These are phyloP conservation scores for Micoletzkya japonica DNA, from an alignment of 2,888 invertebrate species.

Conservation along the genomic window DNA sequence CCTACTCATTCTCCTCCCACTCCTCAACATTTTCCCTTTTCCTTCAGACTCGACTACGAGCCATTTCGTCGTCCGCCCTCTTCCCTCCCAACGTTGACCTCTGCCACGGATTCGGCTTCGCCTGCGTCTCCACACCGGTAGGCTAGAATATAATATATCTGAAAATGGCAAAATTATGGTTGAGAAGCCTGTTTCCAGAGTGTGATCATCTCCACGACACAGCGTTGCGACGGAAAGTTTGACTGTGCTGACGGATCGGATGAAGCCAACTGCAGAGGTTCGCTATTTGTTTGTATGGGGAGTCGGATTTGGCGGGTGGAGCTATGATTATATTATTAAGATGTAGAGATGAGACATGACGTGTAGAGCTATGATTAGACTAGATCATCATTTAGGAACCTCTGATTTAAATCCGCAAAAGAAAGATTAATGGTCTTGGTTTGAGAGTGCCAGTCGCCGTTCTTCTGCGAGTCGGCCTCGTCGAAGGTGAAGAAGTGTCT, in stretches of 20 bases:
- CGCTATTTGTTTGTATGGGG: too few relatives aligned
- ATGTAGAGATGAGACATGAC: too few relatives aligned
- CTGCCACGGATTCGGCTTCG: conserved; percentile 55
- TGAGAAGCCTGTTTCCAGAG: conserved; percentile 15
- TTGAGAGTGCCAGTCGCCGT: conserved; percentile 51
- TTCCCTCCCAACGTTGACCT: conserved; percentile 51
- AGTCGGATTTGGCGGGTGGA: too few relatives aligned
- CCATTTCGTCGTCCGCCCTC: conserved; percentile 35
- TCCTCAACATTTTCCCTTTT: too few relatives aligned
- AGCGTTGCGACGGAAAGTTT: conserved; percentile 49
- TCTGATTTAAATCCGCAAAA: too few relatives aligned
- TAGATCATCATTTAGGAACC: too few relatives aligned
- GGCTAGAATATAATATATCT: neutral
- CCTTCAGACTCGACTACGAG: conserved; percentile 26
- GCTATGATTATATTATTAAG: too few relatives aligned
- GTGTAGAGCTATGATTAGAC: too few relatives aligned
- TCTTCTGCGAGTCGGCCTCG: conserved; percentile 40
- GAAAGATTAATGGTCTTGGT: too few relatives aligned
- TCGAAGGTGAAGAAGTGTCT: conserved; percentile 4
- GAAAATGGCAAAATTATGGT: neutral
- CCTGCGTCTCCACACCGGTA: conserved; percentile 48
- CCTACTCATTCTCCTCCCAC: too few relatives aligned
- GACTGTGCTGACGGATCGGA: conserved; percentile 53
- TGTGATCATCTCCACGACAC: conserved; percentile 37
- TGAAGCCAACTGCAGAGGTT: conserved; percentile 43